Evolutionary conservation across 2,888 invertebrate species (phyloP), one percentile per base, ranked within the genome.

Genomic region (Drosophila anomalata): DNA sequence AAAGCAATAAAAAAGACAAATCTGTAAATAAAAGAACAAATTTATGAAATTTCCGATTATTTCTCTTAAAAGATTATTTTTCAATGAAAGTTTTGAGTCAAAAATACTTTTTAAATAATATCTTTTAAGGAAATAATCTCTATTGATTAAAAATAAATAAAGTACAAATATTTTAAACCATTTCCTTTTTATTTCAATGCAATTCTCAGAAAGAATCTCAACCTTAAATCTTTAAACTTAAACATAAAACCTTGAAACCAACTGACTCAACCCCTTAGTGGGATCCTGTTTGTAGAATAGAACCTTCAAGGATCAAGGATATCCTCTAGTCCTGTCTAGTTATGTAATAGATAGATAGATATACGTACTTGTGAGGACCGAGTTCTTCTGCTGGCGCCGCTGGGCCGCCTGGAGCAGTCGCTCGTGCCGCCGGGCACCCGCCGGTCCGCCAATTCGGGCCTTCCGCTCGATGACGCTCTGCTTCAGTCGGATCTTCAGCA

Each of bases 391-490:
- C 76, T 90, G 90, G 76, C 93, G 93, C 90, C 94, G 92, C 74
- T 93, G 93, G 79, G 93, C 90, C 88, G 91, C 95, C 92, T 96
- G 95, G 89, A 95, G 93, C 91, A 95, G 93, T 80, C 94, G 93
- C 89, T 95, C 95, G 92, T 95, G 97, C 79, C 97, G 95, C 84
- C 97, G 94, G 85, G 95, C 93, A 88, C 94, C 96, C 92, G 98
- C 95, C 87, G 98, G 98, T 92, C 97, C 98, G 92, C 97, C 97
- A 75, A 89, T 90, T 66, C 92, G 88, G 91, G 97, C 96, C 92
- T 98, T 95, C 82, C 98, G 95, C 93, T 98, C 98, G 94, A 97
- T 96, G 92, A 98, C 98, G 92, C 98, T 97, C 93, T 97, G 96
- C 93, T 97, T 97, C 92, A 97, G 94, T 82, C 97, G 95, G 93